Conservation (phyloP, 2,113 vertebrate species). For the Coracopsis vasa region DNA sequence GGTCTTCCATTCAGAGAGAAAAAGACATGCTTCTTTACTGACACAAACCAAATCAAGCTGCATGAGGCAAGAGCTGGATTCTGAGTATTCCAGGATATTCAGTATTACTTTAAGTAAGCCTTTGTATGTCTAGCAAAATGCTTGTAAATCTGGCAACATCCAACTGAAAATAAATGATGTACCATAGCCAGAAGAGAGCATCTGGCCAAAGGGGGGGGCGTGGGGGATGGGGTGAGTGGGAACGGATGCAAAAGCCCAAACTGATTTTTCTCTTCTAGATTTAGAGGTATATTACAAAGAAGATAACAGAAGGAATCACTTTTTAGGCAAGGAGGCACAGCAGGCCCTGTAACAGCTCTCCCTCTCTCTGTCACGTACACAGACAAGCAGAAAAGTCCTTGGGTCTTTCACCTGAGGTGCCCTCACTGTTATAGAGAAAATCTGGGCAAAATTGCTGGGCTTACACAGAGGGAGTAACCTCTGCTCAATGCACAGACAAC, state of each 20-base stretch:
- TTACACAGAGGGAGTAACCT: background rate
- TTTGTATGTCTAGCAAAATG: background rate
- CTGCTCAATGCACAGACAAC: background rate
- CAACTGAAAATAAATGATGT: background rate
- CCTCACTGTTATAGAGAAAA: background rate
- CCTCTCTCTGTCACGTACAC: background rate
- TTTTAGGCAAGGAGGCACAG: background rate
- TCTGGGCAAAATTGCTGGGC: background rate
- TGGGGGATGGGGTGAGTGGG: background rate
- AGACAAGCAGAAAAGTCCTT: background rate
- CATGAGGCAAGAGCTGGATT: background rate
- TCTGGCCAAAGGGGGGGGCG: background rate
- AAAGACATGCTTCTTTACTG: background rate
- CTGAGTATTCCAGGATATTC: background rate
- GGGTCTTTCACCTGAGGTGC: slow-evolving; percentile 39
- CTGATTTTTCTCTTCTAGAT: background rate
- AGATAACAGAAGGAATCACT: background rate
- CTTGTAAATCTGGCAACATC: background rate
- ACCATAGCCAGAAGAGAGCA: background rate
- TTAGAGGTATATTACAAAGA: background rate
- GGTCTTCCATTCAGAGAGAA: background rate
- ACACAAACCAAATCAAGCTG: background rate
- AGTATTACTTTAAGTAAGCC: background rate
- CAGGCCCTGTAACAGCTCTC: background rate
- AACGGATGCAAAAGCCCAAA: background rate